Percentiles rank a stretch among this genome's conserved stretches.
phyloP scores from a whole-genome alignment of 2,888 invertebrate species.

The Acronicta alni region DNA sequence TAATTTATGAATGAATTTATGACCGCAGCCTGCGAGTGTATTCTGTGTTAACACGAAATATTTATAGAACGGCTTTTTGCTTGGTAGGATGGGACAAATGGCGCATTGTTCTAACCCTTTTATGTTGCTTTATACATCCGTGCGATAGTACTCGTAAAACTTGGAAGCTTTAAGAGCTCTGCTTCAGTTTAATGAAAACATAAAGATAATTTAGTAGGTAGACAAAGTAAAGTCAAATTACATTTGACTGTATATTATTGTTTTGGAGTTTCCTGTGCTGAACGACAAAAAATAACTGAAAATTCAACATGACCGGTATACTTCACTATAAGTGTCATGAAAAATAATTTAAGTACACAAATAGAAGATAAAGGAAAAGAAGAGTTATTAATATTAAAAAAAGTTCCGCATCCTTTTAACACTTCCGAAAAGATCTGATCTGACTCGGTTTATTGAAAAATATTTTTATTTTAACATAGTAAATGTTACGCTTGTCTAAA shows the following conservation, averaged over 20 bases:
- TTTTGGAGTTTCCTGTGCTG: neutral
- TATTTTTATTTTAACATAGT: no score
- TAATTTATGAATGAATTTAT: conserved; percentile 56
- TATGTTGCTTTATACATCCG: conserved; percentile 5
- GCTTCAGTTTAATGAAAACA: neutral
- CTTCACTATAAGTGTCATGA: no score
- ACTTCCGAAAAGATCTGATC: no score
- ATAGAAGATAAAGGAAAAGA: no score
- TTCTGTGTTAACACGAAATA: conserved; percentile 34
- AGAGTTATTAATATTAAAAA: no score
- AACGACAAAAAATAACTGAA: no score
- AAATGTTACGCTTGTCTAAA: no score
- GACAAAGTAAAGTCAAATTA: neutral
- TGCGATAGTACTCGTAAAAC: conserved; percentile 21
- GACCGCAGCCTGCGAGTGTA: conserved; percentile 31
- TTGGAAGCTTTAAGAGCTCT: neutral
- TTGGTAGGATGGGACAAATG: conserved; percentile 20
- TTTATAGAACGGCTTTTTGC: conserved; percentile 38
- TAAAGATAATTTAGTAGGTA: neutral
- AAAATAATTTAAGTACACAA: no score
- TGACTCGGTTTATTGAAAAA: no score
- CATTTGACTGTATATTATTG: neutral
- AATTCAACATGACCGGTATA: no score
- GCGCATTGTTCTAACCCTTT: conserved; percentile 36
- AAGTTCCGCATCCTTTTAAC: no score